phyloP scores from a whole-genome alignment of 1,140 invertebrate species.

The Pristionchus pacificus region DNA sequence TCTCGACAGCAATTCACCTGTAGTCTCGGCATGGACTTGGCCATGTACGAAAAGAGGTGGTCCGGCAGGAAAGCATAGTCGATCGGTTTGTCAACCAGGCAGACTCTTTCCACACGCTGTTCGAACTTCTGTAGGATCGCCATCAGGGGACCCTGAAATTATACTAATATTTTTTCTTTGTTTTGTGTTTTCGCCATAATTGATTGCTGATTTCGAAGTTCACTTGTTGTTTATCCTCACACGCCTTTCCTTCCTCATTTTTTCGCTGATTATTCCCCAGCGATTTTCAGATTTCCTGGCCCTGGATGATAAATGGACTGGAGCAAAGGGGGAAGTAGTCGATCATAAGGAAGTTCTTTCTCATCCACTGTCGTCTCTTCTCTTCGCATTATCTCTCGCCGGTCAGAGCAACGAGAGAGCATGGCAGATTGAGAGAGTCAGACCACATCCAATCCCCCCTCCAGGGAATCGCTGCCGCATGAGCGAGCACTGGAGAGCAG shows the following conservation, averaged over 20 bases:
- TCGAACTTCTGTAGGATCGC: constrained; percentile 36
- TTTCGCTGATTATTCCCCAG: not conserved
- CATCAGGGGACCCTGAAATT: constrained; percentile 35
- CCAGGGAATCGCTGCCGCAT: too few species aligned
- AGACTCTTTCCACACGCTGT: constrained; percentile 38
- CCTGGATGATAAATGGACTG: too few species aligned
- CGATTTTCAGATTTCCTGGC: not conserved
- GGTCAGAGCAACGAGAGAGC: too few species aligned
- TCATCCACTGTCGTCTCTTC: too few species aligned
- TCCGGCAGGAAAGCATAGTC: constrained; percentile 56
- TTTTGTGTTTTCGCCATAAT: not conserved
- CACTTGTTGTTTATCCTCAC: not conserved
- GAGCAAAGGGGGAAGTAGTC: too few species aligned
- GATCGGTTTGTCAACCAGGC: constrained; percentile 51
- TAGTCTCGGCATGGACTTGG: constrained; percentile 45
- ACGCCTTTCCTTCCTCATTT: constrained; percentile 1
- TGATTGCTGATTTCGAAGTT: constrained; percentile 1
- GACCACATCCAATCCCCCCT: too few species aligned
- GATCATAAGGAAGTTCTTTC: too few species aligned
- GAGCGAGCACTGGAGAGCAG: too few species aligned
- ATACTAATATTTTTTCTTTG: constrained; percentile 8
- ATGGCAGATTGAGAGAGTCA: too few species aligned
- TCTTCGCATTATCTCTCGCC: too few species aligned
- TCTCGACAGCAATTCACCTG: constrained; percentile 37
- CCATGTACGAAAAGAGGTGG: constrained; percentile 50